These are phyloP conservation scores for Upupa epops DNA, from an alignment of 2,113 vertebrate species.

Conservation along the genomic window DNA sequence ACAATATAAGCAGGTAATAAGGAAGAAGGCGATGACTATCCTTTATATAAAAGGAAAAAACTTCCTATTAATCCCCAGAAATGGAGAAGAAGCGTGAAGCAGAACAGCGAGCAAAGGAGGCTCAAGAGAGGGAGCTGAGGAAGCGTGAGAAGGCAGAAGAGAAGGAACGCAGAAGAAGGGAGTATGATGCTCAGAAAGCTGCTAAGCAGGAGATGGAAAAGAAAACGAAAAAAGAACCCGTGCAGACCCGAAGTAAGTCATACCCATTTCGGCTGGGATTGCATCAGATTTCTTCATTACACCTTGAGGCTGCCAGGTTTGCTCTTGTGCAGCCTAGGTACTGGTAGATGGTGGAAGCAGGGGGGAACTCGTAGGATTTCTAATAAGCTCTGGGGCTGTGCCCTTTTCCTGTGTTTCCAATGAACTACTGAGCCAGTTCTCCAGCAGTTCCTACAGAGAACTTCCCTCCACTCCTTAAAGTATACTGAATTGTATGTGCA, in stretches of 20 bases:
- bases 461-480: neutral
- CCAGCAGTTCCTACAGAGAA: neutral
- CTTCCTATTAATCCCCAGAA: constrained; percentile 71
- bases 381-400: neutral
- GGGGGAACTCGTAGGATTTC: neutral
- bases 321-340: neutral
- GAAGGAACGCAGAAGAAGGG: constrained; percentile 90
- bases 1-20: neutral
- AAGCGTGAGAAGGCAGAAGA: constrained; percentile 94
- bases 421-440: neutral
- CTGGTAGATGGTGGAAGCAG: neutral
- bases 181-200: constrained; percentile 89
- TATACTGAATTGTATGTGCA: neutral
- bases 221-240: constrained; percentile 80
- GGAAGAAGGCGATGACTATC: neutral
- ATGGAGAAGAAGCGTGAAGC: constrained; percentile 89
- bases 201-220: constrained; percentile 85
- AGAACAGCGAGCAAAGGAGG: constrained; percentile 88
- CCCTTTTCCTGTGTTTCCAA: neutral
- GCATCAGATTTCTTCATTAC: neutral
- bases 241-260: constrained; percentile 80
- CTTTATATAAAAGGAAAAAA: neutral
- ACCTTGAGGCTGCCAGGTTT: neutral
- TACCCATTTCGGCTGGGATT: neutral
- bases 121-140: constrained; percentile 84